phyloP scores from a whole-genome alignment of 2,113 vertebrate species.

The Pantherophis guttatus region DNA sequence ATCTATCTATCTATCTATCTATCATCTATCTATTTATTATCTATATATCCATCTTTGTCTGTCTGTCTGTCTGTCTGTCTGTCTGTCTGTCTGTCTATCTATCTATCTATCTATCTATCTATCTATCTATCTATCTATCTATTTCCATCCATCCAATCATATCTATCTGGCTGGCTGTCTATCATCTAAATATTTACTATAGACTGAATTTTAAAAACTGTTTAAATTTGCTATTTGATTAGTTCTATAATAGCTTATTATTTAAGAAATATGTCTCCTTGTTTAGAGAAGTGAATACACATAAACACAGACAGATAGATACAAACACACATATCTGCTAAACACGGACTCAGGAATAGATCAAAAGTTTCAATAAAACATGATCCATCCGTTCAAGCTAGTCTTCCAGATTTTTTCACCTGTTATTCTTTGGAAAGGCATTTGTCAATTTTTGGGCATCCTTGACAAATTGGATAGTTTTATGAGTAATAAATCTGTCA shows the following conservation, averaged over 20 bases:
- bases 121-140: too few species aligned
- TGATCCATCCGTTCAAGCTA: not conserved
- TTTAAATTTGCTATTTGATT: not conserved
- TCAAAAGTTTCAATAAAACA: not conserved
- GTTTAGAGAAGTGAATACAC: not conserved
- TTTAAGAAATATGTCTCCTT: not conserved
- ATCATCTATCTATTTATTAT: too few species aligned
- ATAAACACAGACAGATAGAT: not conserved
- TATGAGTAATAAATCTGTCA: not conserved
- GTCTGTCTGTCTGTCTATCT: accelerated
- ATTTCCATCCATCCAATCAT: not conserved
- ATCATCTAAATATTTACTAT: not conserved
- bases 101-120: not conserved
- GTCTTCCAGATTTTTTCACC: not conserved
- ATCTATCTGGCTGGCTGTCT: not conserved
- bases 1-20: accelerated
- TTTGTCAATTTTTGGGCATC: not conserved
- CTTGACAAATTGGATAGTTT: not conserved
- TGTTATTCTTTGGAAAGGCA: not conserved
- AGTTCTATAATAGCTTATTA: not conserved
- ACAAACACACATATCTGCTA: not conserved
- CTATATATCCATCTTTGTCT: too few species aligned
- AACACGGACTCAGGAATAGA: not conserved
- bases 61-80: too few species aligned
- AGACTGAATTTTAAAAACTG: not conserved